These are phyloP conservation scores for Ovibos moschatus DNA, from an alignment of 2,113 vertebrate species.

Conservation along the genomic window DNA sequence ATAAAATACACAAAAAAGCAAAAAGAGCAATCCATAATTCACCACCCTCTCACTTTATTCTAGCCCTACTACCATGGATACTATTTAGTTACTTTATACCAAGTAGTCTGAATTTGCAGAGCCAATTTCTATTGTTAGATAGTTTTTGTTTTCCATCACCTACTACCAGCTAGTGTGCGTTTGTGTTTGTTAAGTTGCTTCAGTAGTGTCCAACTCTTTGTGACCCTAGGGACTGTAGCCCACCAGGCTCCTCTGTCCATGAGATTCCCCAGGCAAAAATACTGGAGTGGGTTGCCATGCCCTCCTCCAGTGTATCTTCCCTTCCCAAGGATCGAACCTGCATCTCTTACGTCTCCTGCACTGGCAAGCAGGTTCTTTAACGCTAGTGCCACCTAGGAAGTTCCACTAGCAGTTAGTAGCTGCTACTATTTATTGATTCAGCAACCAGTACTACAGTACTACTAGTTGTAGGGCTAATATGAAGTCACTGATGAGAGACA, in stretches of 20 bases:
- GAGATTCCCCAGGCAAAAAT: neutral
- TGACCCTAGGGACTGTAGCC: neutral
- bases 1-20: neutral
- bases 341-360: neutral
- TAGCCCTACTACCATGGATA: neutral
- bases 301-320: neutral
- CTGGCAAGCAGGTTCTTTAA: neutral
- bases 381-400: fast-evolving
- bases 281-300: neutral
- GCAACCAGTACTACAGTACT: neutral
- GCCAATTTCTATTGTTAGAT: neutral
- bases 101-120: neutral
- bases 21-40: neutral
- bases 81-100: neutral
- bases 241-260: neutral
- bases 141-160: neutral
- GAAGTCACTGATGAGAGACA: neutral
- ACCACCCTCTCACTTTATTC: neutral
- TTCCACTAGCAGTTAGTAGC: neutral
- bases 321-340: neutral
- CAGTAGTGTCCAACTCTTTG: neutral
- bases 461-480: neutral
- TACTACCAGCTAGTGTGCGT: neutral
- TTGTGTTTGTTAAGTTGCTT: neutral
- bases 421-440: neutral